These are phyloP conservation scores for Drosophila pseudoananassae DNA, from an alignment of 1,140 invertebrate genomes.

Conservation along the genomic window DNA sequence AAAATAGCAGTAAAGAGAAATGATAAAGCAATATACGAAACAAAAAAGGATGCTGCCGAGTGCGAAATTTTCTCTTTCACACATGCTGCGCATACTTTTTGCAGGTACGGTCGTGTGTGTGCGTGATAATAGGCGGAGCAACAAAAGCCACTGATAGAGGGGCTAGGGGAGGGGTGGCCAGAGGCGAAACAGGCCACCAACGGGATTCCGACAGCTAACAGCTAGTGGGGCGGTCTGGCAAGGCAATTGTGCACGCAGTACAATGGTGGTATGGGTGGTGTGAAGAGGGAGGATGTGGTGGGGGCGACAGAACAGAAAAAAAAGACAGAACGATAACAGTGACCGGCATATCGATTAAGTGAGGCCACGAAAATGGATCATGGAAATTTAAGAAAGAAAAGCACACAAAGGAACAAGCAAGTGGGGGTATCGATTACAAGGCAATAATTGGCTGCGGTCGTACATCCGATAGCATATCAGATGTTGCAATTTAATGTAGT, in stretches of 20 bases:
- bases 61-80: conserved; percentile 27
- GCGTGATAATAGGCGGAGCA: conserved; percentile 78
- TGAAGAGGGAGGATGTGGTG: background rate
- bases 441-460: background rate
- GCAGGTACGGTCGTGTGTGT: conserved; percentile 15
- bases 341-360: conserved; percentile 44
- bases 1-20: background rate
- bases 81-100: conserved; percentile 9
- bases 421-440: background rate
- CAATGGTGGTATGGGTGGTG: conserved; percentile 2
- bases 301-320: background rate
- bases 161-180: conserved; percentile 7
- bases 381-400: background rate
- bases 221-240: background rate
- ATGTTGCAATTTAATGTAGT: conserved; percentile 1
- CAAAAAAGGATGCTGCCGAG: conserved; percentile 51
- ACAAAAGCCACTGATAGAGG: conserved; percentile 56
- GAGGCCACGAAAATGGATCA: conserved; percentile 7
- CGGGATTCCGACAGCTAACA: conserved; percentile 26
- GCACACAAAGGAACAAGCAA: background rate
- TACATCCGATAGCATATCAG: conserved; percentile 2
- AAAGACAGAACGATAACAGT: conserved; percentile 17
- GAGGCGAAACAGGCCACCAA: conserved; percentile 59
- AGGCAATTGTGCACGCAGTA: conserved; percentile 6
- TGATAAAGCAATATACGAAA: conserved; percentile 5